Evolutionary conservation across 1,140 invertebrate genomes (phyloP).

Genomic region (Bactericera cockerelli): DNA sequence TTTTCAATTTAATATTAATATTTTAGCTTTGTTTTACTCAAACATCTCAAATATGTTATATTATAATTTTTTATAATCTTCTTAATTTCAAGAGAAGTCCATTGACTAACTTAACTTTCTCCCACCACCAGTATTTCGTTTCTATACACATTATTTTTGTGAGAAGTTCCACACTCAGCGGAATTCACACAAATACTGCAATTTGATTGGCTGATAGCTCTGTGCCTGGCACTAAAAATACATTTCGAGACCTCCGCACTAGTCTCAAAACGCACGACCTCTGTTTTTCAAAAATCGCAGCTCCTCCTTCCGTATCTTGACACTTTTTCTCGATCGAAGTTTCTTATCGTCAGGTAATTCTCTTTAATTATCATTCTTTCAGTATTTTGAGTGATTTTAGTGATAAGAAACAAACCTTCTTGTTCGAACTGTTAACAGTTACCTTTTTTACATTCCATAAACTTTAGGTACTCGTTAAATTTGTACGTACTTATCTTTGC

Average conservation of each 20-base stretch:
- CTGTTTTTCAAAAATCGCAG: too few relatives aligned
- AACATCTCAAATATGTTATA: too few relatives aligned
- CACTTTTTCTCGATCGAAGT: not conserved
- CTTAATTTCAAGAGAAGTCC: conserved; percentile 4
- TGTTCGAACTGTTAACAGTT: not conserved
- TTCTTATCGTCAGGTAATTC: too few relatives aligned
- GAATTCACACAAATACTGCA: not conserved
- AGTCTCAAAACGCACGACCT: too few relatives aligned
- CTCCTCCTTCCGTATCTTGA: not conserved
- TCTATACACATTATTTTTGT: conserved; percentile 2
- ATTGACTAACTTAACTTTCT: not conserved
- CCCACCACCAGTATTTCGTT: conserved; percentile 7
- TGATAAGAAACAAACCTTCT: not conserved
- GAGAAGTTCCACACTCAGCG: conserved; percentile 11
- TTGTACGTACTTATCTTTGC: not conserved
- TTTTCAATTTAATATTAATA: too few relatives aligned
- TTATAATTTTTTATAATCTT: too few relatives aligned
- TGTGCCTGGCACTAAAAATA: conserved; percentile 10
- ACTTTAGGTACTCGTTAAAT: not conserved
- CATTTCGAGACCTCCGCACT: too few relatives aligned
- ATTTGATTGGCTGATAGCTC: conserved; percentile 14
- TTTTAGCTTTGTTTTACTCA: too few relatives aligned
- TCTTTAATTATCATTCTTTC: too few relatives aligned
- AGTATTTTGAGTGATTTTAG: not conserved
- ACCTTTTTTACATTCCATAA: not conserved